phyloP scores from a whole-genome alignment of 1,140 invertebrate genomes.

The Scaptomyza graminum region DNA sequence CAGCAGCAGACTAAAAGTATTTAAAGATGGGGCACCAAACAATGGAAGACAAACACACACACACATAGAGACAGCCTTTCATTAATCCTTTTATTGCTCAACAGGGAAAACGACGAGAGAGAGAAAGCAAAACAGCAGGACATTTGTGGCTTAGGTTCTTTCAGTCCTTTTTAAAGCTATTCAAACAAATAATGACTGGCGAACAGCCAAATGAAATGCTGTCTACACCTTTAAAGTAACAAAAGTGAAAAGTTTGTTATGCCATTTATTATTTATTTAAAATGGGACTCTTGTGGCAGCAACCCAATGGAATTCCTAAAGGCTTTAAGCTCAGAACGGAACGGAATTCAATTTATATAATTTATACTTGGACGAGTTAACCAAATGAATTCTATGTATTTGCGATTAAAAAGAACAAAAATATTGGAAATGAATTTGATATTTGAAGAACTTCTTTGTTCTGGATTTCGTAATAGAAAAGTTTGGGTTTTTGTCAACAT shows the following conservation, averaged over 20 bases:
- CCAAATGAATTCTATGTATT: too few species aligned
- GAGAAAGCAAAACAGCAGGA: background rate
- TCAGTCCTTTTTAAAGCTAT: background rate
- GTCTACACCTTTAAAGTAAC: background rate
- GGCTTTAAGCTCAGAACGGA: background rate
- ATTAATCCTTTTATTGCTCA: conserved; percentile 60
- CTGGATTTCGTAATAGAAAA: too few species aligned
- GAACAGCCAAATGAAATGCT: background rate
- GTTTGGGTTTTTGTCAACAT: background rate
- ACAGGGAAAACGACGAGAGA: background rate
- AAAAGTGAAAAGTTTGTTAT: background rate
- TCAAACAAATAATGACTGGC: background rate
- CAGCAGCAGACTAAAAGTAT: conserved; percentile 2
- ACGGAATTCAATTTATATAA: background rate
- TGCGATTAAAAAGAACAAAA: too few species aligned
- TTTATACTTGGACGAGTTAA: too few species aligned
- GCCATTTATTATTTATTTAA: background rate
- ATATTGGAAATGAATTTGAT: too few species aligned
- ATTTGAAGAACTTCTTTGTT: too few species aligned
- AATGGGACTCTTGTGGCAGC: background rate
- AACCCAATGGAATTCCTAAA: background rate
- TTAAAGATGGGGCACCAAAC: conserved; percentile 1
- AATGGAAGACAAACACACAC: conserved; percentile 48
- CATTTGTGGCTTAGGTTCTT: conserved; percentile 11
- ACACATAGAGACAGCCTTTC: conserved; percentile 46